Evolutionary conservation across 2,888 invertebrate genomes (phyloP).

Genomic region (Altica lythri): DNA sequence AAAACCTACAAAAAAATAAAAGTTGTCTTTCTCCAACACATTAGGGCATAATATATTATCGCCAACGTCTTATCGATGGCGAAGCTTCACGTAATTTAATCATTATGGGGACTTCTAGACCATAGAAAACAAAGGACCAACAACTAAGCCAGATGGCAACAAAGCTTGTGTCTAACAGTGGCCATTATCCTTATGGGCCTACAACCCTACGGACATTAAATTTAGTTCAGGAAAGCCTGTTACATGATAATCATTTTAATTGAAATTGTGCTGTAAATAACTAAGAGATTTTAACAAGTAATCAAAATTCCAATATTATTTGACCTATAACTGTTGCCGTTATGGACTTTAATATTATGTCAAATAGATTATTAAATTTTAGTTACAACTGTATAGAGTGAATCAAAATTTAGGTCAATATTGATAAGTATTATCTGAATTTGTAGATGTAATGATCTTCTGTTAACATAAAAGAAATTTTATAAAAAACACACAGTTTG

Average conservation of each 20-base stretch:
- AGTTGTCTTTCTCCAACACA: conserved; percentile 14
- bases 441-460: too few relatives aligned
- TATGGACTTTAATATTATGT: too few relatives aligned
- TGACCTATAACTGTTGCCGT: too few relatives aligned
- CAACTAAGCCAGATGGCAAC: conserved; percentile 30
- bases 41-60: conserved; percentile 19
- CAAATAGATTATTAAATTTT: too few relatives aligned
- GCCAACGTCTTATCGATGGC: conserved; percentile 19
- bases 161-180: conserved; percentile 25
- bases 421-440: too few relatives aligned
- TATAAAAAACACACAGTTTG: too few relatives aligned
- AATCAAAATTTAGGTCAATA: too few relatives aligned
- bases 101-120: conserved; percentile 15
- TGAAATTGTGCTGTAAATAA: conserved; percentile 11
- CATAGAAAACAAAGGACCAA: conserved; percentile 29
- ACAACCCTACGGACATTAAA: conserved; percentile 21
- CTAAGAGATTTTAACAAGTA: too few relatives aligned
- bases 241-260: conserved; percentile 20
- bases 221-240: conserved; percentile 8
- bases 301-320: too few relatives aligned
- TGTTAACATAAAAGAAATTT: too few relatives aligned
- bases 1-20: conserved; percentile 19
- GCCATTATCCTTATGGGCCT: conserved; percentile 20
- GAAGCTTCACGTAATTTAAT: conserved; percentile 27
- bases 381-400: too few relatives aligned